phyloP scores from a whole-genome alignment of 2,113 vertebrate genomes.

The Megaceryle maxima region DNA sequence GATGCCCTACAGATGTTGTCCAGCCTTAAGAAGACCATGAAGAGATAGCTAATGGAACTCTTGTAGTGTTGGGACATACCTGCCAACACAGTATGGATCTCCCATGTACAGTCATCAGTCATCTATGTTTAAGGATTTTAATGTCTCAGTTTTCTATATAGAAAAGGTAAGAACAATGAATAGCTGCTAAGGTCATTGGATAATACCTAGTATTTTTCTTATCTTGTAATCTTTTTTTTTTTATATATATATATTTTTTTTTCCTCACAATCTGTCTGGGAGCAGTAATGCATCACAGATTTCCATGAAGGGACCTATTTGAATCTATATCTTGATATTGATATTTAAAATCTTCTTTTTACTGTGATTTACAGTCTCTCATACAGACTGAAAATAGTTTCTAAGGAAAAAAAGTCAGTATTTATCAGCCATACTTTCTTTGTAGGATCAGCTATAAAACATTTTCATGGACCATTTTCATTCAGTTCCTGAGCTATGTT shows the following conservation, averaged over 20 bases:
- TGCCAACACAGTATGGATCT: not conserved
- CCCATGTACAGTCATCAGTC: not conserved
- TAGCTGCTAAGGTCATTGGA: not conserved
- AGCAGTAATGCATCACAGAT: not conserved
- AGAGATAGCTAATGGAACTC: not conserved
- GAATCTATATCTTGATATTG: not conserved
- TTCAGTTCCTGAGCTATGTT: not conserved
- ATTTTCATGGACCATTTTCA: not conserved
- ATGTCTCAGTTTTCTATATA: not conserved
- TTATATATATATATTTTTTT: not conserved
- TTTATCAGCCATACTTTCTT: not conserved
- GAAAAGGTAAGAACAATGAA: not conserved
- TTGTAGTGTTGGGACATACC: not conserved
- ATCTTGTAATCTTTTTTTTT: rapidly evolving
- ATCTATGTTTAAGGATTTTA: not conserved
- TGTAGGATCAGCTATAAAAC: not conserved
- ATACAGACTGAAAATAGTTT: not conserved
- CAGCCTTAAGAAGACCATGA: not conserved
- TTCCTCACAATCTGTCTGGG: not conserved
- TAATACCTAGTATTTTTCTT: not conserved
- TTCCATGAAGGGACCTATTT: not conserved
- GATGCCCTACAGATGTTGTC: not conserved
- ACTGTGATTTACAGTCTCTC: not conserved
- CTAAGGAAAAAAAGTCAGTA: not conserved
- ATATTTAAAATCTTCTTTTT: not conserved